Base-by-base conservation (phyloP, 2,797 vertebrate species). In the Anguilla megastoma region DNA sequence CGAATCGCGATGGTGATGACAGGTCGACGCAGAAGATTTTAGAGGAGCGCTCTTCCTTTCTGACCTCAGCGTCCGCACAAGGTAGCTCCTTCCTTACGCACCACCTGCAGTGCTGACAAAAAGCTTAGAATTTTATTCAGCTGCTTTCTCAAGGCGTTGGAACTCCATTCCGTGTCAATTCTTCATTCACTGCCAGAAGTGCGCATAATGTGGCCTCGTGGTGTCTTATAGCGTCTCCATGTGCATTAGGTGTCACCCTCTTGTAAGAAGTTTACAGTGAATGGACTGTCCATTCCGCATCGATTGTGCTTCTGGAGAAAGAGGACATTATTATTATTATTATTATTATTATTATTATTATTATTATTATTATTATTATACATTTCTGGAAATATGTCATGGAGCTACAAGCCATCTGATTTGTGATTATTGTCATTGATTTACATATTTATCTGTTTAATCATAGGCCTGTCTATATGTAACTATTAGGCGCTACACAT, bases 1-100 rank as follows among this genome's bases (percentile, higher is more conserved):
- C 21, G 85, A 89, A 80, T 76, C 66, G 48, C 48, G 89, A 91
- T 90, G 90, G 91, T 91, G 85, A 85, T 91, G 87, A 88, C 84
- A 85, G 88, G 36, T 87, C 71, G 76, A 54, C 90, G 71, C 89
- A 33, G 86, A 90, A 86, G 24, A 84, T n/a, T 87, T 86, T 4
- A 87, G 88, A 79, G 58, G 54, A 8, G 63, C 86, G 18, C 88
- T 76, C 76, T 86, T 80, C 84, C 9, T 82, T 33, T n/a, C 30
- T 63, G 63, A 84, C 63, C 63, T 87, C 63, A 18, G 48, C 60
- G 58, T 27, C n/a, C 54, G 60, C 45, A 41, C 27, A 84, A 69
- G 80, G 85, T 88, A 54, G 84, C 79, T 82, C 50, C 16, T 45
- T 21, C 21, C 79, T 45, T 58, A 21, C 33, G 56, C 41, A 45